These are phyloP conservation scores for Notothenia rossii DNA, from an alignment of 2,113 vertebrate species.

Conservation along the genomic window DNA sequence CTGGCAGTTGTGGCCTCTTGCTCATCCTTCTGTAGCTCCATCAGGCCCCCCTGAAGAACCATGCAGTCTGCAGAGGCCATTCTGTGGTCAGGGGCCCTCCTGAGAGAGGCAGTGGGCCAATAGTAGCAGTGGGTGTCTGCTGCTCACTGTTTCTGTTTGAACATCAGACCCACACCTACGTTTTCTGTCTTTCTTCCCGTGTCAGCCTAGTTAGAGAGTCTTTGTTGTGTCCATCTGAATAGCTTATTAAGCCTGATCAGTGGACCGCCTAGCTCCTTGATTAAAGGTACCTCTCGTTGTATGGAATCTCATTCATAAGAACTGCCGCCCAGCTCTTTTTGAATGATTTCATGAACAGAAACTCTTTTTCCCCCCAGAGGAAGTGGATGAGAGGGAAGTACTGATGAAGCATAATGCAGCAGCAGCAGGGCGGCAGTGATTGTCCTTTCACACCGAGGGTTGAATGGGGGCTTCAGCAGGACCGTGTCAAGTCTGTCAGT, in stretches of 20 bases:
- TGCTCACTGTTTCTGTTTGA: slow-evolving; percentile 35
- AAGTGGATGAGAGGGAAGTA: slow-evolving; percentile 54
- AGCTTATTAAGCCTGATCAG: slow-evolving; percentile 68
- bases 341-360: slow-evolving; percentile 57
- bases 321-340: slow-evolving; percentile 43
- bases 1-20: neutral
- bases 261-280: slow-evolving; percentile 69
- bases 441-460: slow-evolving; percentile 50
- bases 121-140: slow-evolving; percentile 43
- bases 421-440: slow-evolving; percentile 67
- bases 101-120: slow-evolving; percentile 30
- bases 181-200: slow-evolving; percentile 44
- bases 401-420: slow-evolving; percentile 37
- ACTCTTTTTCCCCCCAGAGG: slow-evolving; percentile 43
- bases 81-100: slow-evolving; percentile 5
- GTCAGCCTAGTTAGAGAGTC: slow-evolving; percentile 28
- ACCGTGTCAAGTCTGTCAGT: slow-evolving; percentile 6
- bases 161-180: slow-evolving; percentile 37
- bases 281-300: slow-evolving; percentile 53
- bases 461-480: slow-evolving; percentile 49
- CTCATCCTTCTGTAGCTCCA: neutral
- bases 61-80: slow-evolving; percentile 4
- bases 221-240: slow-evolving; percentile 69
- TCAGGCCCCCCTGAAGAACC: slow-evolving; percentile 26
- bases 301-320: slow-evolving; percentile 65